A percentile compares a stretch with the other conserved stretches of the same genome.
Evolutionary conservation across 1,140 invertebrate species (phyloP).

Genomic region (Zophobas morio): DNA sequence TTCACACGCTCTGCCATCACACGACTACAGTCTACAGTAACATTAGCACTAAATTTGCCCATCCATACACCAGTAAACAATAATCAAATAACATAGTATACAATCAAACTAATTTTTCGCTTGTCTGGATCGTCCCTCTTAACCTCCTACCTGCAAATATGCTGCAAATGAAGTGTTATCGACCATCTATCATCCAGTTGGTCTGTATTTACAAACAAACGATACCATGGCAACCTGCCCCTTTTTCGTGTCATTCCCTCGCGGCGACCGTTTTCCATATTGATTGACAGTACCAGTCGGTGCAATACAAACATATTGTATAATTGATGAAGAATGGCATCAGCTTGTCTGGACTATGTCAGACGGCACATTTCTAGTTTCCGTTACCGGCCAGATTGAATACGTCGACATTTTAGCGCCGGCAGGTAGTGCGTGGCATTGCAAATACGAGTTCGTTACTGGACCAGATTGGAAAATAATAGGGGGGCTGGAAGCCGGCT

Average conservation of each 20-base stretch:
- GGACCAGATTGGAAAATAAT: conserved; percentile 65
- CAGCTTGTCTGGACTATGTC: conserved; percentile 54
- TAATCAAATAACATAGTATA: no score
- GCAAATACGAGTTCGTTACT: conserved; percentile 65
- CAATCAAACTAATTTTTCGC: no score
- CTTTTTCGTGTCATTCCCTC: not conserved
- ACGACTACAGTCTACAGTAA: no score
- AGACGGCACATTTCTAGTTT: conserved; percentile 64
- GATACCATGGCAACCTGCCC: conserved; percentile 19
- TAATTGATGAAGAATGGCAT: conserved; percentile 18
- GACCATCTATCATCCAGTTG: no score
- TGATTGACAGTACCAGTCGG: conserved; percentile 34
- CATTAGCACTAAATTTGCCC: no score
- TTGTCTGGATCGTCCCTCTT: not conserved
- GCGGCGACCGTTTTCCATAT: conserved; percentile 5
- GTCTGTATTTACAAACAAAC: not conserved
- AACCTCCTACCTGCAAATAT: not conserved
- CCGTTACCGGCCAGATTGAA: conserved; percentile 64
- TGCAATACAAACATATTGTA: conserved; percentile 18
- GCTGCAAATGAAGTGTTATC: no score
- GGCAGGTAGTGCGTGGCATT: conserved; percentile 61
- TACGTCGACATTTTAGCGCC: conserved; percentile 60
- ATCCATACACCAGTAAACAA: no score
- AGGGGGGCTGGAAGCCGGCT: conserved; percentile 62
- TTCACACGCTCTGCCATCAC: no score